Evolutionary conservation across 2,888 invertebrate genomes (phyloP).

Genomic region (Epinotia nisella): DNA sequence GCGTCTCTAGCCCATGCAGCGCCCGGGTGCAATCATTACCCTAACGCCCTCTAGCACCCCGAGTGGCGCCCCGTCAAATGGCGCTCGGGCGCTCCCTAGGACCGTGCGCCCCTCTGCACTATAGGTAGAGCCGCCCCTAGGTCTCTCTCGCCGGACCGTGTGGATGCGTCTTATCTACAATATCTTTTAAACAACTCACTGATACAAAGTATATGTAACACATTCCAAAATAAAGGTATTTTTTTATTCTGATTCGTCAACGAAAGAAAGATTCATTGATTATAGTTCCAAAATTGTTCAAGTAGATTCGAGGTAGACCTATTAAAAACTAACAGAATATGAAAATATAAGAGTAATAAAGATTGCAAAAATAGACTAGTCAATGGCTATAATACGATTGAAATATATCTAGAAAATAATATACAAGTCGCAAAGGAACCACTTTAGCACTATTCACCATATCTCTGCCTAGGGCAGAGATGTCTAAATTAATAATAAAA

Average conservation of each 20-base stretch:
- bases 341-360: slow-evolving; percentile 49
- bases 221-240: slow-evolving; percentile 1
- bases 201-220: neutral
- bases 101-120: too few relatives aligned
- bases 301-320: slow-evolving; percentile 35
- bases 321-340: slow-evolving; percentile 45
- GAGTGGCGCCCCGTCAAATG: too few relatives aligned
- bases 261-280: slow-evolving; percentile 14
- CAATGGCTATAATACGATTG: slow-evolving; percentile 30
- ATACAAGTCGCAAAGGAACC: slow-evolving; percentile 61
- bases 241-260: neutral
- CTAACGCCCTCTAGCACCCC: too few relatives aligned
- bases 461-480: slow-evolving; percentile 59
- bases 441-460: slow-evolving; percentile 47
- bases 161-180: too few relatives aligned
- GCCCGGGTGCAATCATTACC: too few relatives aligned
- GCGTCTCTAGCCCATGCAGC: too few relatives aligned
- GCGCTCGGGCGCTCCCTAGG: too few relatives aligned
- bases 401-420: slow-evolving; percentile 52
- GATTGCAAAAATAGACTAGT: slow-evolving; percentile 44
- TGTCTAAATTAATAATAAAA: slow-evolving; percentile 51
- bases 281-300: slow-evolving; percentile 30
- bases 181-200: too few relatives aligned
- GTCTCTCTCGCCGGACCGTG: too few relatives aligned
- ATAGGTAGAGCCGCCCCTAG: too few relatives aligned